phyloP scores from a whole-genome alignment of 2,113 vertebrate genomes.

The Vidua chalybeata region DNA sequence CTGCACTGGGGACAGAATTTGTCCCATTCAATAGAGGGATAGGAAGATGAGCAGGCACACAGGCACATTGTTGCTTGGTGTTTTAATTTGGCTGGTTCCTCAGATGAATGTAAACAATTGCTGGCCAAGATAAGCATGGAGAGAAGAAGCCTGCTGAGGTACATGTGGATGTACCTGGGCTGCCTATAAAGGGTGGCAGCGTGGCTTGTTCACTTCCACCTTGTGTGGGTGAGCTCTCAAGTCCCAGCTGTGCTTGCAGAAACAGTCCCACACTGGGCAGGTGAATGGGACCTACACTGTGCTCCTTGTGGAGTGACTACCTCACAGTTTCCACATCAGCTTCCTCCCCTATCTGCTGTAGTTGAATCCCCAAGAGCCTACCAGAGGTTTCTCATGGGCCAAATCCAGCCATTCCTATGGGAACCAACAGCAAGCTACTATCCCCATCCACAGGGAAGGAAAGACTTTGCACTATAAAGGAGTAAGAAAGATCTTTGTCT shows the following conservation, averaged over 20 bases:
- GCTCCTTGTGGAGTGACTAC: background rate
- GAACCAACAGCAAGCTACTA: background rate
- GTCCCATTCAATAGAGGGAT: rapidly evolving
- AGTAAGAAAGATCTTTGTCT: background rate
- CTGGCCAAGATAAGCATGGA: background rate
- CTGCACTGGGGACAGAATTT: background rate
- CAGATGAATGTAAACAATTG: rapidly evolving
- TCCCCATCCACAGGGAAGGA: background rate
- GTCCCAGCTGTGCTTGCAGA: background rate
- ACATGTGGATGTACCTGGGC: background rate
- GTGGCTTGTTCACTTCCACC: background rate
- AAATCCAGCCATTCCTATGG: background rate
- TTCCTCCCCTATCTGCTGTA: rapidly evolving
- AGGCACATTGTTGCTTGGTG: background rate
- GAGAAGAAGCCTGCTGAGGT: background rate
- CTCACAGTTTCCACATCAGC: background rate
- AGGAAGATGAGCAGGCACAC: background rate
- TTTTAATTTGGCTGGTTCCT: background rate
- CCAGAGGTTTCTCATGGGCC: background rate
- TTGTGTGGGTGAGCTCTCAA: rapidly evolving
- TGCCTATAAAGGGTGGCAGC: background rate
- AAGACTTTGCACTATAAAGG: background rate
- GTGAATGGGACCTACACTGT: background rate
- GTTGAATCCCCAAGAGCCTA: background rate
- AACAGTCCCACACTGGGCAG: rapidly evolving